Conservation (phyloP, 2,797 vertebrate species). For the Spheniscus humboldti region DNA sequence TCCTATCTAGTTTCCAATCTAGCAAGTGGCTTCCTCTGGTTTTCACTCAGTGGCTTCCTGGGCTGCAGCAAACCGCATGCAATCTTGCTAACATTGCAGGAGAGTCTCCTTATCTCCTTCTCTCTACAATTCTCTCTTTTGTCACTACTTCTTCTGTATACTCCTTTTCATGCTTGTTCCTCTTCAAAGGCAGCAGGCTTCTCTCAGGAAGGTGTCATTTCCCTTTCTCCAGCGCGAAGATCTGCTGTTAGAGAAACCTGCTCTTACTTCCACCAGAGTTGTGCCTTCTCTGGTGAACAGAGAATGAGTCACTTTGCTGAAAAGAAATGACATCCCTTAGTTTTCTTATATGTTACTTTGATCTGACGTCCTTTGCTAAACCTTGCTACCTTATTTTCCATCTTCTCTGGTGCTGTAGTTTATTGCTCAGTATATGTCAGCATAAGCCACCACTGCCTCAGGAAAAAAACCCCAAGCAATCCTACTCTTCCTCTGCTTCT, state of each 20-base stretch:
- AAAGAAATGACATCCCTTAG: not conserved
- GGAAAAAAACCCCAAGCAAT: not conserved
- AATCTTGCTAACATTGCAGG: not conserved
- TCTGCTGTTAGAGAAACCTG: not conserved
- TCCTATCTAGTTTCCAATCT: not conserved
- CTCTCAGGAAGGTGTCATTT: not conserved
- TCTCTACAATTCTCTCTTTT: not conserved
- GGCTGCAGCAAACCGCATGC: not conserved
- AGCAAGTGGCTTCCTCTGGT: not conserved
- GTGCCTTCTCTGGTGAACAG: not conserved
- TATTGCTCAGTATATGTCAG: not conserved
- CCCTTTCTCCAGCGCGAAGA: not conserved
- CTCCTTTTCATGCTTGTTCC: not conserved
- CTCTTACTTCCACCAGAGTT: not conserved
- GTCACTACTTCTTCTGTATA: not conserved
- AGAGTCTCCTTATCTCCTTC: not conserved
- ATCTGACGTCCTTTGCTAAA: not conserved
- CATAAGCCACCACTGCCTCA: not conserved
- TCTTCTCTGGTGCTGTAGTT: not conserved
- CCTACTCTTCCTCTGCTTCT: not conserved
- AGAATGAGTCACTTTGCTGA: not conserved
- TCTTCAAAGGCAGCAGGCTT: not conserved
- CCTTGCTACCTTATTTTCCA: not conserved
- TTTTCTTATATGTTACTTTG: not conserved
- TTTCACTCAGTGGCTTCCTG: not conserved